Evolutionary conservation across 2,797 vertebrate species (phyloP).

Genomic region (Xerus rutilus): DNA sequence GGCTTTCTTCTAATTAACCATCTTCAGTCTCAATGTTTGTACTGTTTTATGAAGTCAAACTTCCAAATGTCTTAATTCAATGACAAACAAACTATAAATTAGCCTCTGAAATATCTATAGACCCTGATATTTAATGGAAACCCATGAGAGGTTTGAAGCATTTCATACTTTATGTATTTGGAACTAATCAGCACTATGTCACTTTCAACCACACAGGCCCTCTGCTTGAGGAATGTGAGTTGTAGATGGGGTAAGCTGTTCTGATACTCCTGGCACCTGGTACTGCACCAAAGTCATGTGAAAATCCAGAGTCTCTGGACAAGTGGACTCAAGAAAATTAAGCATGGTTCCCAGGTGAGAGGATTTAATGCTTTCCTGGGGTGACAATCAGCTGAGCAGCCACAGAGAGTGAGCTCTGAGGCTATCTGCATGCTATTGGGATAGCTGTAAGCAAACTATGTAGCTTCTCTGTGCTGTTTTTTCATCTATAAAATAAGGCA

Average conservation of each 20-base stretch:
- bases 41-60: conserved; percentile 77
- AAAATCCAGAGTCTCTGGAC: background rate
- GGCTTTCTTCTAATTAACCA: conserved; percentile 61
- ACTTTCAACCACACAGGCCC: background rate
- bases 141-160: conserved; percentile 37
- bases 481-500: conserved; percentile 29
- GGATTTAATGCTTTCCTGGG: background rate
- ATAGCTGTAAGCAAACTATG: background rate
- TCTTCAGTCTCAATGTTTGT: conserved; percentile 35
- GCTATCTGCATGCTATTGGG: background rate
- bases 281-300: background rate
- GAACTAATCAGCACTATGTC: background rate
- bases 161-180: conserved; percentile 1
- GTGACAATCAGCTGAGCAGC: background rate
- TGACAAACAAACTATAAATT: conserved; percentile 80
- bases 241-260: background rate
- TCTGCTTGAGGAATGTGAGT: conserved; percentile 25
- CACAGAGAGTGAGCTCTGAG: background rate
- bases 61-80: conserved; percentile 69
- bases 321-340: conserved; percentile 2
- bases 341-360: background rate
- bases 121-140: background rate
- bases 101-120: conserved; percentile 47
- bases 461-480: conserved; percentile 40
- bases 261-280: background rate